Evolutionary conservation across 2,888 invertebrate genomes (phyloP), one percentile per base, ranked within the genome.

Genomic region (Adelognathus sp.): DNA sequence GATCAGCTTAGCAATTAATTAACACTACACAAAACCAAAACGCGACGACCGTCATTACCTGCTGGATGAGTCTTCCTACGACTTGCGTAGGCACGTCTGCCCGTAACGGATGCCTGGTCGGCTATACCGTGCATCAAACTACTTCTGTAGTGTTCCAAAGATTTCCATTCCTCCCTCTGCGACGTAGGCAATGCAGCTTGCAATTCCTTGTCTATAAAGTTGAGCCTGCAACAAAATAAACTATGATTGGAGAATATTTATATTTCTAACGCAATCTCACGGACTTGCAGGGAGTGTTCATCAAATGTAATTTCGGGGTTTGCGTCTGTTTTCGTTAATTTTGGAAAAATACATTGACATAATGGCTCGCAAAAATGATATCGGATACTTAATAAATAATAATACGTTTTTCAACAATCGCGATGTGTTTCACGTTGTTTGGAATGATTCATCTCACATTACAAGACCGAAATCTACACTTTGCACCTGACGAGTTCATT

Each of bases 161-260:
- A 97, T 89, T 98, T 97, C 98, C 98, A 99, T 91, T 98, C 97
- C 91, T 98, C 98, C 72, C 96, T 96, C 88, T 96, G 94, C 88
- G 96, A 96, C n/a, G 95, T 95, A 66, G 96, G 95, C 94, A 96
- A 95, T 36, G 95, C 95, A 29, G 95, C 95, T 71, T 94, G 94
- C 86, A 98, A 94, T 86, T 97, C 95, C 77, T 96, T 94, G 92
- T 99, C 98, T 91, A 99, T 93, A 92, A 98, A 98, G 87, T 95
- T 94, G 87, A 97, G 92, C 16, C 95, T 94, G 79, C 16, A 86
- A 85, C 56, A 76, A 44, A 33, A 36, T 11, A 9, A 44, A 66
- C 16, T 16, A 60, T 4, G 27, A n/a, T n/a, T n/a, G 3, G 0
- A 36, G 21, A 31, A 60, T 46, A 41, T n/a, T n/a, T n/a, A n/a